Percentiles rank a stretch among this genome's conserved stretches.
Conservation (phyloP, 2,888 invertebrate species). For the Synanthedon formicaeformis region DNA sequence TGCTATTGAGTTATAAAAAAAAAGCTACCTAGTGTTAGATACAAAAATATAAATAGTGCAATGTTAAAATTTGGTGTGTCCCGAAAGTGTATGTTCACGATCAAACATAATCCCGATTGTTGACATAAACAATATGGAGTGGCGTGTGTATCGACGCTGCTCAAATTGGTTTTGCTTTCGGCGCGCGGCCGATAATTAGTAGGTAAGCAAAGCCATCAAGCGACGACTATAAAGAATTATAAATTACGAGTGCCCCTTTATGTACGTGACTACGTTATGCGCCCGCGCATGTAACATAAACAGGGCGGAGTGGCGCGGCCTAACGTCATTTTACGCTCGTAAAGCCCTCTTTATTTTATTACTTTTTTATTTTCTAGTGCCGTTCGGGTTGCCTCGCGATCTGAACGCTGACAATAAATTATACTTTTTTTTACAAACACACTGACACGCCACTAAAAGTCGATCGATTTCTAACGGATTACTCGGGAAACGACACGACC, state of each 20-base stretch:
- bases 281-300: slow-evolving; percentile 41
- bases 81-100: neutral
- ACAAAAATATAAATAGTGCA: too few species aligned
- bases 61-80: too few species aligned
- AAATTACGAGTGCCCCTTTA: slow-evolving; percentile 52
- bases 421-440: slow-evolving; percentile 62
- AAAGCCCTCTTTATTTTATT: slow-evolving; percentile 64
- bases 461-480: slow-evolving; percentile 71
- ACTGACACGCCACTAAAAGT: slow-evolving; percentile 68
- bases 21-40: too few species aligned
- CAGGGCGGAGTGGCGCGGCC: slow-evolving; percentile 41
- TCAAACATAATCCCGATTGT: slow-evolving; percentile 31
- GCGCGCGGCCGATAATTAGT: slow-evolving; percentile 60
- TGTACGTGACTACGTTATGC: slow-evolving; percentile 23
- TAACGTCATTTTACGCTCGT: slow-evolving; percentile 68
- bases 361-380: slow-evolving; percentile 67
- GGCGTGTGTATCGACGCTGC: slow-evolving; percentile 26
- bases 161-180: slow-evolving; percentile 56
- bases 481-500: slow-evolving; percentile 60
- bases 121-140: slow-evolving; percentile 55
- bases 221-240: slow-evolving; percentile 54
- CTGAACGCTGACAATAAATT: slow-evolving; percentile 67
- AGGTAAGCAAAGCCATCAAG: slow-evolving; percentile 51
- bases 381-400: slow-evolving; percentile 65
- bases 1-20: too few species aligned